Evolutionary conservation across 2,113 vertebrate species (phyloP).

Genomic region (Tychaedon coryphoeus): DNA sequence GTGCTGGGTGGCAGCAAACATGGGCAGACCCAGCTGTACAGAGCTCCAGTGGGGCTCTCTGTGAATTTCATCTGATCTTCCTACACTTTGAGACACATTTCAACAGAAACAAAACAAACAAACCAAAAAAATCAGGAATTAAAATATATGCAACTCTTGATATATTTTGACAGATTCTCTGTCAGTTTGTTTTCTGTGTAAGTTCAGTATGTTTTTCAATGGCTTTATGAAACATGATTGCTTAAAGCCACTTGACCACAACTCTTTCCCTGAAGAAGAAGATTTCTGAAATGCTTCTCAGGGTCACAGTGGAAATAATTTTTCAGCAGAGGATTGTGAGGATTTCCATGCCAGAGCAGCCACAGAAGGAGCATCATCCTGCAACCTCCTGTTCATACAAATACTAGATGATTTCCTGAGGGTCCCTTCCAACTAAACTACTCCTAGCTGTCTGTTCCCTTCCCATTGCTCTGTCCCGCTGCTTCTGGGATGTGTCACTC

Average conservation of each 20-base stretch:
- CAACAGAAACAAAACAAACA: not conserved
- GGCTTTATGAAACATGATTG: not conserved
- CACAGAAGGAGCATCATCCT: not conserved
- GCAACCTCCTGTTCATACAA: not conserved
- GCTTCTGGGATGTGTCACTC: fast-evolving
- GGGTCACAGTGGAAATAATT: fast-evolving
- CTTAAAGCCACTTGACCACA: not conserved
- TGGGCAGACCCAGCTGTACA: fast-evolving
- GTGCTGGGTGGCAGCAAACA: not conserved
- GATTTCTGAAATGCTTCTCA: not conserved
- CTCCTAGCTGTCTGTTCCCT: not conserved
- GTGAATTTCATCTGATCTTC: not conserved
- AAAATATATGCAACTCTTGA: not conserved
- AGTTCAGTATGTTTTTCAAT: not conserved
- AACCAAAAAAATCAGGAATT: not conserved
- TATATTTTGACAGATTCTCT: not conserved
- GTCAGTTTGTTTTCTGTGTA: not conserved
- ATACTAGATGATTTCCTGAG: not conserved
- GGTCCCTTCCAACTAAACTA: not conserved
- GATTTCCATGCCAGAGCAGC: not conserved
- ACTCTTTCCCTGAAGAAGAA: not conserved
- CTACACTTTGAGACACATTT: not conserved
- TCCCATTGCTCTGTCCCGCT: not conserved
- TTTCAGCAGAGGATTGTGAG: not conserved
- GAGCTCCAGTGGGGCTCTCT: not conserved